Conservation (phyloP, 1,140 invertebrate species). For the Neodiprion pinetum region DNA sequence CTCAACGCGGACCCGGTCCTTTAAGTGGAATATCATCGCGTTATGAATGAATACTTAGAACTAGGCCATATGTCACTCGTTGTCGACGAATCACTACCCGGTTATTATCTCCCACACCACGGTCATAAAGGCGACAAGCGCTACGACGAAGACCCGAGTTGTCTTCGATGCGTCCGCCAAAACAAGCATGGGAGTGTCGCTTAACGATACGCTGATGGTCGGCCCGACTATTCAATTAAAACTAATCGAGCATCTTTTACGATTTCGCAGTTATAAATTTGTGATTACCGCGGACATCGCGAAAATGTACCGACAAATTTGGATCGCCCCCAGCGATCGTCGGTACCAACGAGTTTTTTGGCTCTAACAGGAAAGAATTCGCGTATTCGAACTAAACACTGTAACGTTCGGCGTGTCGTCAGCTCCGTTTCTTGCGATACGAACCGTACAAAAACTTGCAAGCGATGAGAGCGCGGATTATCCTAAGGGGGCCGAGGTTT, state of each 20-base stretch:
- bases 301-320: slow-evolving; percentile 53
- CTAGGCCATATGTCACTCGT: slow-evolving; percentile 31
- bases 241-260: slow-evolving; percentile 34
- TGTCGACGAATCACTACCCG: neutral
- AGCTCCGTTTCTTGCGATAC: too few species aligned
- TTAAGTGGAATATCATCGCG: slow-evolving; percentile 18
- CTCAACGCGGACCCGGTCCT: slow-evolving; percentile 20
- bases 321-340: slow-evolving; percentile 31
- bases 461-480: too few species aligned
- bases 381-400: slow-evolving; percentile 23
- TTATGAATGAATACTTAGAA: slow-evolving; percentile 37
- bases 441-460: too few species aligned
- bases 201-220: slow-evolving; percentile 29
- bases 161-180: slow-evolving; percentile 30
- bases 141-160: slow-evolving; percentile 31
- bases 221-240: slow-evolving; percentile 24
- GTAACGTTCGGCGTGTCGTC: slow-evolving; percentile 48
- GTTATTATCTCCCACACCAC: slow-evolving; percentile 34
- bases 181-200: slow-evolving; percentile 16
- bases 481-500: too few species aligned
- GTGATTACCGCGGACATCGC: slow-evolving; percentile 45
- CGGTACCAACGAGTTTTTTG: slow-evolving; percentile 20
- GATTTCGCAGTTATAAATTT: slow-evolving; percentile 39
- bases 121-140: slow-evolving; percentile 26
- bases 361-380: neutral